phyloP scores from a whole-genome alignment of 2,797 vertebrate genomes.

The Melanotaenia boesemani region DNA sequence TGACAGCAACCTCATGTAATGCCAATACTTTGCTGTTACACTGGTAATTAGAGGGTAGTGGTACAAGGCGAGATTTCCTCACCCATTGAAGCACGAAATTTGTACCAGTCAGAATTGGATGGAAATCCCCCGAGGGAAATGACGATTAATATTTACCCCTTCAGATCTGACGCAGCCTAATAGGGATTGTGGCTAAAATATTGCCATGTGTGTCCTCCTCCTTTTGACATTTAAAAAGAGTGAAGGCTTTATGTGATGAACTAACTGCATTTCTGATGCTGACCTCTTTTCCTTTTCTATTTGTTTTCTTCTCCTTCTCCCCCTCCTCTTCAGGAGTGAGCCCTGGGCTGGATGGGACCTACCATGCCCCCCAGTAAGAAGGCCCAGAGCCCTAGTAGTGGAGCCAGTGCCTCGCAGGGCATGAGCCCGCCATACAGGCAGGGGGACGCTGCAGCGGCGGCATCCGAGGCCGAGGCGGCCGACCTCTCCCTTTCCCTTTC shows the following conservation, averaged over 20 bases:
- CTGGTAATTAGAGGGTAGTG: slow-evolving; percentile 73
- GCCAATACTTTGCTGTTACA: slow-evolving; percentile 68
- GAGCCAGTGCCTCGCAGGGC: slow-evolving; percentile 92
- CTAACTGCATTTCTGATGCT: slow-evolving; percentile 47
- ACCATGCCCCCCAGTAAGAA: slow-evolving; percentile 99
- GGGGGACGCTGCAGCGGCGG: slow-evolving; percentile 80
- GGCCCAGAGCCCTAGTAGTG: slow-evolving; percentile 92
- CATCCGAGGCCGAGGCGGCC: slow-evolving; percentile 85
- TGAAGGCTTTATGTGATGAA: slow-evolving; percentile 37
- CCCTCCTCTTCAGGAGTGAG: slow-evolving; percentile 80
- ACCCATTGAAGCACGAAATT: slow-evolving; percentile 73
- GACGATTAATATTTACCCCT: slow-evolving; percentile 56
- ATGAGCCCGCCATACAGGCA: slow-evolving; percentile 90
- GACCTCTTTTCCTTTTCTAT: slow-evolving; percentile 46
- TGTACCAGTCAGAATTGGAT: slow-evolving; percentile 58
- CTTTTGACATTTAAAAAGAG: slow-evolving; percentile 59
- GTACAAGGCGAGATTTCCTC: slow-evolving; percentile 69
- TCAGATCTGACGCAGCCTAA: slow-evolving; percentile 58
- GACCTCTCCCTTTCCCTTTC: slow-evolving; percentile 90
- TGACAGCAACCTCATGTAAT: slow-evolving; percentile 68
- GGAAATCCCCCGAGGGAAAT: slow-evolving; percentile 56
- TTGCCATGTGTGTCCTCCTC: slow-evolving; percentile 24
- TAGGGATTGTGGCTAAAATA: slow-evolving; percentile 51
- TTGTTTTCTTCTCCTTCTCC: background rate
- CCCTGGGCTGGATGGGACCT: slow-evolving; percentile 95